Conservation (phyloP, 2,113 vertebrate species). For the Phylloscopus trochiloides region DNA sequence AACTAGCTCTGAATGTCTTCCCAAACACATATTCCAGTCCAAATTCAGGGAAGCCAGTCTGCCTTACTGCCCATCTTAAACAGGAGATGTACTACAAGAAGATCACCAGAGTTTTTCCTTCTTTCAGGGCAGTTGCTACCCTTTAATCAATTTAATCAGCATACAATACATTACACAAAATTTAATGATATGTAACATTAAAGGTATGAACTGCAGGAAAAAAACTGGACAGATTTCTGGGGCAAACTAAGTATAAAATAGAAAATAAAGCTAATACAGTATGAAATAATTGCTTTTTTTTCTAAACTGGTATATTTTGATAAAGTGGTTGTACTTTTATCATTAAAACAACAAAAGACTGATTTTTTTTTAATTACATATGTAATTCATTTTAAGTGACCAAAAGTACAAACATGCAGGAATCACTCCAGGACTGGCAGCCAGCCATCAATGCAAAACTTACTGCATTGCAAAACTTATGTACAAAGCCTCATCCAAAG, state of each 20-base stretch:
- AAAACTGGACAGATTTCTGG: not conserved
- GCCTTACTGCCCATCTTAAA: not conserved
- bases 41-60: not conserved
- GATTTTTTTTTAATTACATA: not conserved
- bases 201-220: not conserved
- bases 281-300: not conserved
- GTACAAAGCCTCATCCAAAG: not conserved
- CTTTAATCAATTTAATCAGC: not conserved
- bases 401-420: not conserved
- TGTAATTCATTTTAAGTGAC: not conserved
- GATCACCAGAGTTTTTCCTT: not conserved
- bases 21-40: not conserved
- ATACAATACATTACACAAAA: not conserved
- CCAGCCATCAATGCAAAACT: not conserved
- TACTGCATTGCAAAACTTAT: not conserved
- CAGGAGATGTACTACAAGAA: not conserved
- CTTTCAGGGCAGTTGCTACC: not conserved
- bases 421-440: not conserved
- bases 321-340: not conserved
- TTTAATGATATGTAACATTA: not conserved
- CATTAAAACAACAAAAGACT: not conserved
- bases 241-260: not conserved
- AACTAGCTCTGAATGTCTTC: not conserved
- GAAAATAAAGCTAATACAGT: not conserved
- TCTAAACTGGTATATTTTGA: not conserved